A percentile compares a stretch with the other conserved stretches of the same genome.
Evolutionary conservation across 2,797 vertebrate species (phyloP).

Genomic region (Scyliorhinus canicula): DNA sequence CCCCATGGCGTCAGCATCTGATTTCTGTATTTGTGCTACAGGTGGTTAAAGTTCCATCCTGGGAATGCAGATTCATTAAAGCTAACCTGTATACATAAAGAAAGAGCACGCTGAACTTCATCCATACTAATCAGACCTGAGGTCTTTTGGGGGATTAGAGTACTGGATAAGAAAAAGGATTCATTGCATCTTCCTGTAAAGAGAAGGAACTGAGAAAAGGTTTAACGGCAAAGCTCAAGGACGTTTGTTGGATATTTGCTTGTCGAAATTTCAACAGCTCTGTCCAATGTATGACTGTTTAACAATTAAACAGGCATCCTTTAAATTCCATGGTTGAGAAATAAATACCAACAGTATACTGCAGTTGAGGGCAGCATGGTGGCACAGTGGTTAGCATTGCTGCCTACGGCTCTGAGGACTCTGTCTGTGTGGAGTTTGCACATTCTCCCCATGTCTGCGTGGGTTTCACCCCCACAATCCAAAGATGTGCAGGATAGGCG

Average conservation of each 20-base stretch:
- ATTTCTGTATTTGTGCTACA: background rate
- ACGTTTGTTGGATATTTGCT: background rate
- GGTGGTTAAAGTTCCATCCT: background rate
- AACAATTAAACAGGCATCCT: background rate
- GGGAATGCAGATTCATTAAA: background rate
- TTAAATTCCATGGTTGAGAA: background rate
- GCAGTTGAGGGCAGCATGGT: too few relatives aligned
- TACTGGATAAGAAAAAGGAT: background rate
- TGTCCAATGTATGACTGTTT: background rate
- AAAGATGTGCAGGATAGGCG: too few relatives aligned
- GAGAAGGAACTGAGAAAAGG: background rate
- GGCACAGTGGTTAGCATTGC: too few relatives aligned
- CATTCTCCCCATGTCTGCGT: too few relatives aligned
- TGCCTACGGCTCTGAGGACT: too few relatives aligned
- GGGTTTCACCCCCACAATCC: too few relatives aligned
- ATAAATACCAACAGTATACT: background rate
- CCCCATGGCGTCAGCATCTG: background rate
- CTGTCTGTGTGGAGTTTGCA: too few relatives aligned
- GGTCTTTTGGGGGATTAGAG: background rate
- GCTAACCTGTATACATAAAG: background rate
- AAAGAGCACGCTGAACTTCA: background rate
- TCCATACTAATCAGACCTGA: background rate
- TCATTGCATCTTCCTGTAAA: background rate
- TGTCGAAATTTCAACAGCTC: background rate
- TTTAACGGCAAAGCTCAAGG: background rate